A percentile compares a stretch with the other conserved stretches of the same genome.
phyloP scores from a whole-genome alignment of 2,797 vertebrate species.

The Melanitta fusca region DNA sequence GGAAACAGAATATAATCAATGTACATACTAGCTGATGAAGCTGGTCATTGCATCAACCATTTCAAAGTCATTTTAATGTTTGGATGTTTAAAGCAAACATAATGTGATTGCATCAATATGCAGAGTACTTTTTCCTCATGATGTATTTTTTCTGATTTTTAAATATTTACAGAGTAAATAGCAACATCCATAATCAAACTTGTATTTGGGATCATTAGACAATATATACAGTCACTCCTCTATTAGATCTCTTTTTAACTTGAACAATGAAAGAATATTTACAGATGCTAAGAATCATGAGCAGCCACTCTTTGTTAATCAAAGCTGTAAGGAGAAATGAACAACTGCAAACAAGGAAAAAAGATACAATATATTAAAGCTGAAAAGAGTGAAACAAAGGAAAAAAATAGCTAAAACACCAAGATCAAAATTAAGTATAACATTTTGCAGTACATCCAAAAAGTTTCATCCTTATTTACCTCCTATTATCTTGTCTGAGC shows the following conservation, averaged over 20 bases:
- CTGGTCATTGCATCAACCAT: not conserved
- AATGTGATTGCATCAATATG: not conserved
- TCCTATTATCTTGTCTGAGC: not conserved
- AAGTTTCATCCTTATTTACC: not conserved
- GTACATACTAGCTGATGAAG: not conserved
- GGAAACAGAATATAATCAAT: not conserved
- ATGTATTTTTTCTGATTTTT: not conserved
- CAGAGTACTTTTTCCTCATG: not conserved
- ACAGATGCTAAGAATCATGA: not conserved
- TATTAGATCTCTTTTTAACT: not conserved
- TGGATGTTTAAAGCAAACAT: not conserved
- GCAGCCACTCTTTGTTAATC: not conserved
- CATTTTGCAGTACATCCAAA: not conserved
- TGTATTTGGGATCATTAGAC: not conserved
- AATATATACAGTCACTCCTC: not conserved
- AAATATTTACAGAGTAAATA: not conserved
- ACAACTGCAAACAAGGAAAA: not conserved
- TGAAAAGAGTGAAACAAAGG: not conserved
- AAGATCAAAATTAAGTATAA: not conserved
- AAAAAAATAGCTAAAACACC: not conserved
- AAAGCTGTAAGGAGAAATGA: not conserved
- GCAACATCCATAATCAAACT: not conserved
- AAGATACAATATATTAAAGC: not conserved
- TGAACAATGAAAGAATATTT: constrained; percentile 24
- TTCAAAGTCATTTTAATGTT: not conserved